These are phyloP conservation scores for Lepidochitona cinerea DNA, from an alignment of 2,888 invertebrate species.

Conservation along the genomic window DNA sequence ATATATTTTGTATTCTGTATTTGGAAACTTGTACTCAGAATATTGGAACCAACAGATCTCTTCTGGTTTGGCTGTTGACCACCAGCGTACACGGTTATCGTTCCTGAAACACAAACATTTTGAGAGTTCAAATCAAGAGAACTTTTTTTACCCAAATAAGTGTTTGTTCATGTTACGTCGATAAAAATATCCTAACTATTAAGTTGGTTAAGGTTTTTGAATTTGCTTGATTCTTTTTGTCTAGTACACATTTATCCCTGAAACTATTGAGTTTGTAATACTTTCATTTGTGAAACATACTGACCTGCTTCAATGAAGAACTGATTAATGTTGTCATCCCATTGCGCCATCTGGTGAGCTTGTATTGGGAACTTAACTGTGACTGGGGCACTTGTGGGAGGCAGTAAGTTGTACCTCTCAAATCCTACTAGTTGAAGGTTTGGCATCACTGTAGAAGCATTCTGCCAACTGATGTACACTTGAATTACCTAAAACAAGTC, in stretches of 20 bases:
- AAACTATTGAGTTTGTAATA: too few species aligned
- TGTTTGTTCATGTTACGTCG: too few species aligned
- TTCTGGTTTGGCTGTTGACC: conserved; percentile 53
- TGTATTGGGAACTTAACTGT: conserved; percentile 17
- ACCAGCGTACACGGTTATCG: conserved; percentile 43
- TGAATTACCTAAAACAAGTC: conserved; percentile 39
- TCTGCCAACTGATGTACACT: conserved; percentile 39
- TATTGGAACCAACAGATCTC: conserved; percentile 38
- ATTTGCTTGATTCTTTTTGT: too few species aligned
- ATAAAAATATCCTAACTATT: too few species aligned
- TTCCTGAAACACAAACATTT: conserved; percentile 42
- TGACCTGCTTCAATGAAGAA: neutral
- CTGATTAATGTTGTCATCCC: conserved; percentile 17
- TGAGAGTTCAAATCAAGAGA: too few species aligned
- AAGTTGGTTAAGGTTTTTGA: too few species aligned
- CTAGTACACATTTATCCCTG: too few species aligned
- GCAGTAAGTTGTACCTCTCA: neutral
- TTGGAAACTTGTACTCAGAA: conserved; percentile 31
- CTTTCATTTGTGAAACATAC: too few species aligned
- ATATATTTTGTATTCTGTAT: neutral
- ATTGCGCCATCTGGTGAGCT: conserved; percentile 30
- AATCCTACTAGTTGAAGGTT: conserved; percentile 36
- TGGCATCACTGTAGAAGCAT: conserved; percentile 22
- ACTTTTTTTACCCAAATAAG: too few species aligned
- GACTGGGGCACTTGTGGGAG: conserved; percentile 2